A percentile compares a stretch with the other conserved stretches of the same genome.
Conservation (phyloP, 2,113 vertebrate species). For the Sapajus apella region DNA sequence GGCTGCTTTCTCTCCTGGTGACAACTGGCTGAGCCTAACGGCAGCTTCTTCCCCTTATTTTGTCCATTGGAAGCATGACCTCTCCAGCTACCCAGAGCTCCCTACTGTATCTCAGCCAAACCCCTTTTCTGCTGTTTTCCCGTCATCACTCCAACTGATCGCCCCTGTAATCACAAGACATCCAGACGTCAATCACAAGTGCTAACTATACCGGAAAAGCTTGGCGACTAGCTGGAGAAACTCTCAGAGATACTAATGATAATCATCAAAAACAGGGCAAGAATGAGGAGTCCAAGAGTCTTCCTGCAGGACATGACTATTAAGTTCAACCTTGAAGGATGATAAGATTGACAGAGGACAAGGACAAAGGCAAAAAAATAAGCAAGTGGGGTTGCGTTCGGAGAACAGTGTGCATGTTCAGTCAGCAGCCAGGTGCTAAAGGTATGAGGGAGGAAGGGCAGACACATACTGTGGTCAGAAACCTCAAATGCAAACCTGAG, state of each 20-base stretch:
- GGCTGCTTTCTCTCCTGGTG: background rate
- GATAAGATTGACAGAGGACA: background rate
- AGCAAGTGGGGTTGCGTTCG: background rate
- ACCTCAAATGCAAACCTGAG: background rate
- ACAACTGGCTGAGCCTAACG: background rate
- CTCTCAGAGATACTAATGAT: background rate
- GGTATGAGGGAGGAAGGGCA: background rate
- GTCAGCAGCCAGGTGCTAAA: background rate
- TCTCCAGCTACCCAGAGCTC: background rate
- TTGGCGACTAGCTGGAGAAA: background rate
- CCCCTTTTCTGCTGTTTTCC: background rate
- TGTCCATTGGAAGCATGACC: too few relatives aligned
- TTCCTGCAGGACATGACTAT: background rate
- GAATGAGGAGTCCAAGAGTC: background rate
- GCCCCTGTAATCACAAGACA: background rate
- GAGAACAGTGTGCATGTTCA: background rate
- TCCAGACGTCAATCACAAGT: background rate
- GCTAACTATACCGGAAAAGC: background rate
- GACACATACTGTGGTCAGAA: background rate
- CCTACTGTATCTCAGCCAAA: background rate
- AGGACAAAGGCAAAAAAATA: background rate
- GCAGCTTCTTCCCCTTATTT: background rate
- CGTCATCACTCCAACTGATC: background rate
- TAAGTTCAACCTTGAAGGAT: background rate
- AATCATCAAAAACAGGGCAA: background rate